Percentiles rank a stretch among this genome's conserved stretches.
These are phyloP conservation scores for Lethenteron reissneri DNA, from an alignment of 2,113 vertebrate genomes.

Conservation along the genomic window DNA sequence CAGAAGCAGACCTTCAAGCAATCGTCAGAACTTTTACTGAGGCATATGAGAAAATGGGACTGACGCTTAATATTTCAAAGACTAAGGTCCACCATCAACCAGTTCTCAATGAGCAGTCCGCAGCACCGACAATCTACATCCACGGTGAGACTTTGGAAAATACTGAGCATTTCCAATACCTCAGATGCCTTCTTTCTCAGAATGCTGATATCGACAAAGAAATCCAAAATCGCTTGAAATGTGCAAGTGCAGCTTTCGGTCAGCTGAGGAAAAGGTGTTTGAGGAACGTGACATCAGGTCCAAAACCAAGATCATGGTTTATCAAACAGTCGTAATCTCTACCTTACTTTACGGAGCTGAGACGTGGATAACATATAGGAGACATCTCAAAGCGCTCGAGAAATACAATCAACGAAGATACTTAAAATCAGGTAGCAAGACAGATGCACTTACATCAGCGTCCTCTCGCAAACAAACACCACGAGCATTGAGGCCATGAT, in stretches of 20 bases:
- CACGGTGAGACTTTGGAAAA: not conserved
- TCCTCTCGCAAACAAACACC: not conserved
- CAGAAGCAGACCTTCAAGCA: not conserved
- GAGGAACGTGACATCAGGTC: not conserved
- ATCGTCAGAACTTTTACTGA: not conserved
- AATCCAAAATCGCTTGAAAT: slow-evolving; percentile 1
- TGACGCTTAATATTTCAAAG: slow-evolving; percentile 1
- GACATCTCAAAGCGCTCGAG: not conserved
- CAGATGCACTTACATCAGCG: too few relatives aligned
- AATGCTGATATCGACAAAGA: slow-evolving; percentile 3
- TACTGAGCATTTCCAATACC: not conserved
- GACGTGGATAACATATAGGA: not conserved
- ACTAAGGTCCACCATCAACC: not conserved
- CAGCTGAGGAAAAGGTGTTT: not conserved
- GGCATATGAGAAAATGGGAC: not conserved
- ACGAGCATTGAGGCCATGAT: not conserved
- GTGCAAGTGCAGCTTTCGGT: slow-evolving; percentile 2
- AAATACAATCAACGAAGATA: not conserved
- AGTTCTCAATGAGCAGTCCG: not conserved
- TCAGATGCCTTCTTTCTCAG: not conserved
- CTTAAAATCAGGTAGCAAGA: too few relatives aligned
- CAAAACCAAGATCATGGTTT: not conserved
- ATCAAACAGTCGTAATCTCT: not conserved
- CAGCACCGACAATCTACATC: not conserved
- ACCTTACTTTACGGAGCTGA: not conserved